Conservation (phyloP, 2,888 invertebrate species). For the Tiliacea citrago region DNA sequence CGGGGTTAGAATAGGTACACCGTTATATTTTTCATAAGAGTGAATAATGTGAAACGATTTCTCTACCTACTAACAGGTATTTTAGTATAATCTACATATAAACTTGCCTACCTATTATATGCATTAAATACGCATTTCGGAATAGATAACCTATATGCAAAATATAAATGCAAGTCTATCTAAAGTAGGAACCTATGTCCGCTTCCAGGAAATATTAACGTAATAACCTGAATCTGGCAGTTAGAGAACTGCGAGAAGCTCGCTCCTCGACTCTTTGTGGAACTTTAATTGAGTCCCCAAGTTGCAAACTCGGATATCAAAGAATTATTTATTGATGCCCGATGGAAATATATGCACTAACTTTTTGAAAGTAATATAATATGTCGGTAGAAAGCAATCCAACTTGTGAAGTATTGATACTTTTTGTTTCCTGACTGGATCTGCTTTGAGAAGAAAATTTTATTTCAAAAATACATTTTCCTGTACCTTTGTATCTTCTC, state of each 20-base stretch:
- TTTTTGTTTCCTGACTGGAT: constrained; percentile 14
- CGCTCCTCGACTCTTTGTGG: constrained; percentile 63
- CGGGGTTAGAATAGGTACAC: not conserved
- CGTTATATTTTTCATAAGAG: not conserved
- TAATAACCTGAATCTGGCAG: constrained; percentile 44
- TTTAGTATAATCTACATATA: not conserved
- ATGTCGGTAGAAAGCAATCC: constrained; percentile 31
- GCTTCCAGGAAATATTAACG: constrained; percentile 45
- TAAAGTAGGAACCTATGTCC: not conserved
- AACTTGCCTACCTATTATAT: not conserved
- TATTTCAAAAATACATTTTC: not conserved
- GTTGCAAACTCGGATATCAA: constrained; percentile 70
- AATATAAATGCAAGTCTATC: not conserved
- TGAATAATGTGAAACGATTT: not conserved
- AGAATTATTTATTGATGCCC: constrained; percentile 71
- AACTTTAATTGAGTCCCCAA: constrained; percentile 80
- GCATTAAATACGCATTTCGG: not conserved
- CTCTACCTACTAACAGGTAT: not conserved
- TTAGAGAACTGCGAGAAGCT: constrained; percentile 58
- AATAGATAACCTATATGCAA: not conserved
- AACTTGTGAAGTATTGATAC: constrained; percentile 35
- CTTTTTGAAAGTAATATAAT: constrained; percentile 53
- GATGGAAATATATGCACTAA: constrained; percentile 62
- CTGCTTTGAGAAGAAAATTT: not conserved
- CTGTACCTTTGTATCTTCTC: not conserved